A percentile compares a stretch with the other conserved stretches of the same genome.
phyloP scores from a whole-genome alignment of 2,888 invertebrate species.

The Drosophila setosimentum region DNA sequence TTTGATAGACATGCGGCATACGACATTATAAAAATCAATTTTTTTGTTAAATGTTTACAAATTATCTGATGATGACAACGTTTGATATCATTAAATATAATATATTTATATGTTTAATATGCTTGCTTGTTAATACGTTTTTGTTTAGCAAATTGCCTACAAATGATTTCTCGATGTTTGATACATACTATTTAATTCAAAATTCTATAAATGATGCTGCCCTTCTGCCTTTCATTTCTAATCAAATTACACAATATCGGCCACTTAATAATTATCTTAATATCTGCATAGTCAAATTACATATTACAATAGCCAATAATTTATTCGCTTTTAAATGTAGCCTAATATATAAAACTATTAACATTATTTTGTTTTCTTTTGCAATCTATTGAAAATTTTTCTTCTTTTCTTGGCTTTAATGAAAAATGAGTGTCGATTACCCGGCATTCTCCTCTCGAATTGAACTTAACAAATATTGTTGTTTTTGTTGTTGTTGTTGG shows the following conservation, averaged over 20 bases:
- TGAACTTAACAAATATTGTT: slow-evolving; percentile 62
- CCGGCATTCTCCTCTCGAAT: slow-evolving; percentile 45
- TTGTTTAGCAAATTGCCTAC: slow-evolving; percentile 55
- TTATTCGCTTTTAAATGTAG: slow-evolving; percentile 62
- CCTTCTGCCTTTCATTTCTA: slow-evolving; percentile 23
- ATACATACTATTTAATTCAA: slow-evolving; percentile 50
- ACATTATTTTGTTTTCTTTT: slow-evolving; percentile 50
- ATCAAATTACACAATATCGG: slow-evolving; percentile 64
- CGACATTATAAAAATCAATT: slow-evolving; percentile 48
- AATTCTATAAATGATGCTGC: slow-evolving; percentile 60
- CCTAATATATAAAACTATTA: slow-evolving; percentile 60
- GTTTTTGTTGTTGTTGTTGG: slow-evolving; percentile 46
- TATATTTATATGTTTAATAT: slow-evolving; percentile 35
- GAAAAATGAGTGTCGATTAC: slow-evolving; percentile 60
- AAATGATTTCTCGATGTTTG: slow-evolving; percentile 64
- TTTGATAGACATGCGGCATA: slow-evolving; percentile 77
- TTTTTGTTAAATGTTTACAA: slow-evolving; percentile 39
- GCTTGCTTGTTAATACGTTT: slow-evolving; percentile 47
- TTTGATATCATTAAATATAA: slow-evolving; percentile 65
- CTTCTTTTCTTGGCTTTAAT: slow-evolving; percentile 61
- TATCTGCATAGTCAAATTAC: slow-evolving; percentile 73
- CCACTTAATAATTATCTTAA: slow-evolving; percentile 76
- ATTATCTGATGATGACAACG: slow-evolving; percentile 57
- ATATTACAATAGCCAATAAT: slow-evolving; percentile 78
- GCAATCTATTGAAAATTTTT: slow-evolving; percentile 41